Conservation (phyloP, 2,888 invertebrate species). For the Achlya flavicornis region DNA sequence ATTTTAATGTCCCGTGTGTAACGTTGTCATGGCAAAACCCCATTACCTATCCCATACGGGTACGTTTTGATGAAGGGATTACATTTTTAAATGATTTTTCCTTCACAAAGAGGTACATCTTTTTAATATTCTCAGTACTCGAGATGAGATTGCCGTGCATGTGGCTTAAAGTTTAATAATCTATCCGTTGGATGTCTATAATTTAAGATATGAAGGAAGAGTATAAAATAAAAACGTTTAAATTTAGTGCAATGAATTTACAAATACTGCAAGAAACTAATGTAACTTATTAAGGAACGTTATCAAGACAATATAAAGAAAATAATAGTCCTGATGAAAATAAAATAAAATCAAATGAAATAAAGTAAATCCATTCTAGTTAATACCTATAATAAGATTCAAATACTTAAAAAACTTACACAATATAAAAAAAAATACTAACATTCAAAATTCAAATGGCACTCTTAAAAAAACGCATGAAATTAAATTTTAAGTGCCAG, state of each 20-base stretch:
- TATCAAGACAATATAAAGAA: too few species aligned
- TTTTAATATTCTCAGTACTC: neutral
- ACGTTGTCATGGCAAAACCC: slow-evolving; percentile 5
- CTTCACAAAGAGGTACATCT: neutral
- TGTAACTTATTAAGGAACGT: neutral
- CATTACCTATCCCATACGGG: neutral
- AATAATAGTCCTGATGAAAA: too few species aligned
- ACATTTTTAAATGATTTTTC: slow-evolving; percentile 4
- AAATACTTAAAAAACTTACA: too few species aligned
- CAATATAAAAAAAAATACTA: neutral
- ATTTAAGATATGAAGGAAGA: neutral
- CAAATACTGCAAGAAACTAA: neutral
- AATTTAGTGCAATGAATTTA: too few species aligned
- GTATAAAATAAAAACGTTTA: neutral
- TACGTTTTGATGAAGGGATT: neutral
- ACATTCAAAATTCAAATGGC: neutral
- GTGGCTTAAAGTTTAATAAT: neutral
- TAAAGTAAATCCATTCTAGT: too few species aligned
- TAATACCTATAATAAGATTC: too few species aligned
- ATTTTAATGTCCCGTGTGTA: neutral
- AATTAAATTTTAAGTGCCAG: neutral
- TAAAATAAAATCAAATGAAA: too few species aligned
- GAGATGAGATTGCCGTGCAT: neutral
- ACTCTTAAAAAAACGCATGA: neutral
- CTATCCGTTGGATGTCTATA: neutral